phyloP scores from a whole-genome alignment of 2,888 invertebrate genomes.

The Teinopalpus imperialis region DNA sequence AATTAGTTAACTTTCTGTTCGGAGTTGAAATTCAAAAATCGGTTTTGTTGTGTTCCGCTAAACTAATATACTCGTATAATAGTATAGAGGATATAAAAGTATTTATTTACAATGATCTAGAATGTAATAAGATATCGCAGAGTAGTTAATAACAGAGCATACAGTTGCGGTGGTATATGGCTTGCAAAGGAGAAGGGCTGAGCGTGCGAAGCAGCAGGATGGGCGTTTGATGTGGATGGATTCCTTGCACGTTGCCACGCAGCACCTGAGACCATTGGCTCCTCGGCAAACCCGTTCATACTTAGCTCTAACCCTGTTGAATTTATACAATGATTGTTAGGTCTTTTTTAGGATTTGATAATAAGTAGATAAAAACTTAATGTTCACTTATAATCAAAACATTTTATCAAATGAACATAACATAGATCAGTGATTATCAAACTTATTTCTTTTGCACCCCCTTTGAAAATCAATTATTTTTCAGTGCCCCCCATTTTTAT shows the following conservation, averaged over 20 bases:
- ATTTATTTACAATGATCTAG: conserved; percentile 33
- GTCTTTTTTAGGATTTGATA: too few relatives aligned
- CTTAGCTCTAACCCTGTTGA: conserved; percentile 64
- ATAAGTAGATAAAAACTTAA: too few relatives aligned
- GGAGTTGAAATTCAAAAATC: neutral
- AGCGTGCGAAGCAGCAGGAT: conserved; percentile 62
- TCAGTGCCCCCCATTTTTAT: too few relatives aligned
- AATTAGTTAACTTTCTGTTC: too few relatives aligned
- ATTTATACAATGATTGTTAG: conserved; percentile 7
- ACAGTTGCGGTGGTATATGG: conserved; percentile 61
- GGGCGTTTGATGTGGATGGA: conserved; percentile 43
- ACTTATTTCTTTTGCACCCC: too few relatives aligned
- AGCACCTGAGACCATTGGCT: conserved; percentile 74
- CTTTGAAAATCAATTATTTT: too few relatives aligned
- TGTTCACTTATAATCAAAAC: too few relatives aligned
- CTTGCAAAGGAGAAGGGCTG: conserved; percentile 60
- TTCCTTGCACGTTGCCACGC: conserved; percentile 72
- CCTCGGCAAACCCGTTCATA: conserved; percentile 68
- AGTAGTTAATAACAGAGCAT: conserved; percentile 56
- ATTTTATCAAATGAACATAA: too few relatives aligned
- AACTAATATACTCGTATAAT: neutral
- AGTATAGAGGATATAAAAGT: neutral
- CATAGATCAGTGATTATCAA: too few relatives aligned
- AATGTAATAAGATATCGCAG: conserved; percentile 59
- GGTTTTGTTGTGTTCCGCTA: neutral